Evolutionary conservation across 1,140 invertebrate species (phyloP).

Genomic region (Brachionus koreanus): DNA sequence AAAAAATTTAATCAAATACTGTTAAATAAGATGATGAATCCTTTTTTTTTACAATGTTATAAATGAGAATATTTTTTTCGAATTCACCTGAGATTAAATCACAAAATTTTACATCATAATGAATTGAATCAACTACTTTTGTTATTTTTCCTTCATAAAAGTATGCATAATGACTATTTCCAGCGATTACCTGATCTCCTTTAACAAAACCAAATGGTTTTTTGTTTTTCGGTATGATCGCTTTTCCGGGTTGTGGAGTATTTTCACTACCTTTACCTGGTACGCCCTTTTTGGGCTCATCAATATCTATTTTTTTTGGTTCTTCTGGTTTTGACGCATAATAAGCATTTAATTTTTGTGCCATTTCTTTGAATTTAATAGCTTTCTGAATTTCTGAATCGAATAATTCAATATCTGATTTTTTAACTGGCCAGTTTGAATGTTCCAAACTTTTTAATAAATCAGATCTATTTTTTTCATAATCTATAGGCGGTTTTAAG

Average conservation of each 20-base stretch:
- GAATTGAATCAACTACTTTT: slow-evolving; percentile 2
- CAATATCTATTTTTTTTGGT: neutral
- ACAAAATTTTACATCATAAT: slow-evolving; percentile 20
- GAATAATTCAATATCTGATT: slow-evolving; percentile 27
- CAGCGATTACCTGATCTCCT: neutral
- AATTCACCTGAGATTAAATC: neutral
- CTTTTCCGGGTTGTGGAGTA: neutral
- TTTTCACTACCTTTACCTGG: neutral
- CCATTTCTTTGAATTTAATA: neutral
- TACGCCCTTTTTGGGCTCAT: neutral
- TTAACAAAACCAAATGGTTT: neutral
- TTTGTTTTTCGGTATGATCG: neutral
- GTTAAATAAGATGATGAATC: neutral
- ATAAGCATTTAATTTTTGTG: neutral
- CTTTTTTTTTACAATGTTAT: slow-evolving; percentile 13
- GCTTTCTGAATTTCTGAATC: slow-evolving; percentile 6
- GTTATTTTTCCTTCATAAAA: neutral
- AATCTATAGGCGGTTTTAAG: neutral
- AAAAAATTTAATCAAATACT: neutral
- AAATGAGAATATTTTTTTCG: neutral
- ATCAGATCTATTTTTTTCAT: neutral
- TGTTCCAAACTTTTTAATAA: slow-evolving; percentile 12
- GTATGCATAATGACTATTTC: neutral
- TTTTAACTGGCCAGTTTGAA: slow-evolving; percentile 37
- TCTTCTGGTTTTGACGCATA: neutral